Conservation (phyloP, 1,140 invertebrate species). For the Popillia japonica region DNA sequence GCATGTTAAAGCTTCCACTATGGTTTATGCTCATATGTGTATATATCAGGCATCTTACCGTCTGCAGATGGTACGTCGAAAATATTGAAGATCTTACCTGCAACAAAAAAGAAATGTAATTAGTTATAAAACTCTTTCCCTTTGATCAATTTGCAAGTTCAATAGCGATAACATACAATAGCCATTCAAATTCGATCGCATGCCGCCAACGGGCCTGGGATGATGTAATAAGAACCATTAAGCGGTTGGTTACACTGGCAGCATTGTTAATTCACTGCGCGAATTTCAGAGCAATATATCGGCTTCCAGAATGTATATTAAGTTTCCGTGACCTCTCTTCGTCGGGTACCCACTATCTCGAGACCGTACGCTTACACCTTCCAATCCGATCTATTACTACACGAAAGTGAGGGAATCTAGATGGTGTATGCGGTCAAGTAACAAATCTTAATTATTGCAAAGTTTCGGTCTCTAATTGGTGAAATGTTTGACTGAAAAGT, state of each 20-base stretch:
- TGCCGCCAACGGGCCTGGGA: neutral
- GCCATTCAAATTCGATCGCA: neutral
- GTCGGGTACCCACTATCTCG: neutral
- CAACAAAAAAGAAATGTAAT: neutral
- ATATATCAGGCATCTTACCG: no score
- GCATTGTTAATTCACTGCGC: conserved; percentile 29
- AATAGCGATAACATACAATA: neutral
- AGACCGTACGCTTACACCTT: conserved; percentile 11
- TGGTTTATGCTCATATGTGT: no score
- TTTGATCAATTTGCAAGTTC: neutral
- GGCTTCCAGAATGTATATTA: conserved; percentile 24
- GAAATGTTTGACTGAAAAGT: neutral
- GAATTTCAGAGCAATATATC: conserved; percentile 29
- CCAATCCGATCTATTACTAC: neutral
- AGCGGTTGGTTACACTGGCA: neutral
- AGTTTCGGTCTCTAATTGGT: conserved; percentile 16
- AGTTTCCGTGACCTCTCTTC: conserved; percentile 15
- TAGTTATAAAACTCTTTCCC: neutral
- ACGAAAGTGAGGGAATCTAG: neutral
- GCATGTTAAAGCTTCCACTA: no score
- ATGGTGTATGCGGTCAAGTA: conserved; percentile 16
- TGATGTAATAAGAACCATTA: conserved; percentile 16
- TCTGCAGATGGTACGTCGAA: no score
- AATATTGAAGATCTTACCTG: neutral
- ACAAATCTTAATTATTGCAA: conserved; percentile 32